phyloP scores from a whole-genome alignment of 1,140 invertebrate genomes.

The Achroia grisella region DNA sequence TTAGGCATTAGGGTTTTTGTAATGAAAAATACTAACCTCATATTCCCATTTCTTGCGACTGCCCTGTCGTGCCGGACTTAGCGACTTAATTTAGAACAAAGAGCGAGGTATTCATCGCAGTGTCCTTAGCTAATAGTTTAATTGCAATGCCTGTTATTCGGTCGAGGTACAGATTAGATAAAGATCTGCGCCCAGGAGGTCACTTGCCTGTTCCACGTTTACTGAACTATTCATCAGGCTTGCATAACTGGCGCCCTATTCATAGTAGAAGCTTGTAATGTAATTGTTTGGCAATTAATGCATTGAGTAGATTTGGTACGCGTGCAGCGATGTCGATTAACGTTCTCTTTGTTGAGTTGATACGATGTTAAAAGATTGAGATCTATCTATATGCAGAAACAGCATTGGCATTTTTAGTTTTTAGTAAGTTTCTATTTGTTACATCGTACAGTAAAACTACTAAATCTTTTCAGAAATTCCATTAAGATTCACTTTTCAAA shows the following conservation, averaged over 20 bases:
- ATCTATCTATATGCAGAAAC: too few relatives aligned
- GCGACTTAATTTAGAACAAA: slow-evolving; percentile 14
- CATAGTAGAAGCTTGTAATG: slow-evolving; percentile 11
- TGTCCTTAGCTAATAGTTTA: slow-evolving; percentile 41
- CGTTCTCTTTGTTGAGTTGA: not conserved
- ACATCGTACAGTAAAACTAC: too few relatives aligned
- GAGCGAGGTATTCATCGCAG: slow-evolving; percentile 6
- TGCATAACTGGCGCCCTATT: slow-evolving; percentile 27
- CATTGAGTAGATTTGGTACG: slow-evolving; percentile 2
- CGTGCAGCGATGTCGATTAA: not conserved
- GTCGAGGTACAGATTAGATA: slow-evolving; percentile 26
- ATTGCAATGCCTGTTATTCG: slow-evolving; percentile 34
- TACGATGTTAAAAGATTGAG: too few relatives aligned
- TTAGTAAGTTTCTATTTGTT: too few relatives aligned
- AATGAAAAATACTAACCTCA: too few relatives aligned
- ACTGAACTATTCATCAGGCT: slow-evolving; percentile 35
- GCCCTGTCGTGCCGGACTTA: too few relatives aligned
- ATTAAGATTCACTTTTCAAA: too few relatives aligned
- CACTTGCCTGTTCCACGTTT: slow-evolving; percentile 22
- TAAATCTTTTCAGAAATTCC: too few relatives aligned
- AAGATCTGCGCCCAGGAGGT: slow-evolving; percentile 33
- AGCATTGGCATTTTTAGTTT: too few relatives aligned
- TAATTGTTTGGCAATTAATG: not conserved
- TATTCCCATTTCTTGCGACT: too few relatives aligned
- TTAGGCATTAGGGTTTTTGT: too few relatives aligned